Conservation (phyloP, 2,113 vertebrate species). For the Prunella himalayana region DNA sequence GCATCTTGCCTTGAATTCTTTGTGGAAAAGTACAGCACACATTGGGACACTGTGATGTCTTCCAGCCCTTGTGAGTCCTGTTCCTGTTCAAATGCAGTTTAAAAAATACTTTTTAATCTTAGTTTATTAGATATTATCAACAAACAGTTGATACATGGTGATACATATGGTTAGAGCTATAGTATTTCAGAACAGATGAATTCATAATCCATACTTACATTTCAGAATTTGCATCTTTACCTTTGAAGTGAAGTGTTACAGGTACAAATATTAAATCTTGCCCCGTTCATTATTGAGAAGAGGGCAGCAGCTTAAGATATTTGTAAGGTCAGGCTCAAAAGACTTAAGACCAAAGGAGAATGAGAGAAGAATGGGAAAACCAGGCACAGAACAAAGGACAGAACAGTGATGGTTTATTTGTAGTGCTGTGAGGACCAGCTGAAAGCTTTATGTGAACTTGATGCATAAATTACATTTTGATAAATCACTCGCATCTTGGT, state of each 20-base stretch:
- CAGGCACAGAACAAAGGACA: neutral
- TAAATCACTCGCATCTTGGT: neutral
- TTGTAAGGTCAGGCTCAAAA: neutral
- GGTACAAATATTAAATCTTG: neutral
- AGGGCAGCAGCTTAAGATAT: neutral
- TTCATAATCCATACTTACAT: neutral
- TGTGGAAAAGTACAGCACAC: neutral
- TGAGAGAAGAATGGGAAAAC: neutral
- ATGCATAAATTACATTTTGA: neutral
- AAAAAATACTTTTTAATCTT: neutral
- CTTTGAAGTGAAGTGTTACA: neutral
- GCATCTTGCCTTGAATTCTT: neutral
- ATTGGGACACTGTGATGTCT: neutral
- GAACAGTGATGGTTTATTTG: neutral
- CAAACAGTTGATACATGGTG: neutral
- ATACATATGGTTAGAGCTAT: rapidly evolving
- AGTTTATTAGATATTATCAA: neutral
- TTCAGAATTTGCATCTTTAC: neutral
- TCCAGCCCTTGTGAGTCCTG: neutral
- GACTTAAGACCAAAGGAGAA: neutral
- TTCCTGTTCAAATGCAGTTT: neutral
- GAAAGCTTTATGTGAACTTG: neutral
- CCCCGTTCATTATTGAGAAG: neutral
- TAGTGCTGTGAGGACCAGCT: neutral
- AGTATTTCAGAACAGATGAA: neutral